Evolutionary conservation across 2,888 invertebrate genomes (phyloP).

Genomic region (Synergus itoensis): DNA sequence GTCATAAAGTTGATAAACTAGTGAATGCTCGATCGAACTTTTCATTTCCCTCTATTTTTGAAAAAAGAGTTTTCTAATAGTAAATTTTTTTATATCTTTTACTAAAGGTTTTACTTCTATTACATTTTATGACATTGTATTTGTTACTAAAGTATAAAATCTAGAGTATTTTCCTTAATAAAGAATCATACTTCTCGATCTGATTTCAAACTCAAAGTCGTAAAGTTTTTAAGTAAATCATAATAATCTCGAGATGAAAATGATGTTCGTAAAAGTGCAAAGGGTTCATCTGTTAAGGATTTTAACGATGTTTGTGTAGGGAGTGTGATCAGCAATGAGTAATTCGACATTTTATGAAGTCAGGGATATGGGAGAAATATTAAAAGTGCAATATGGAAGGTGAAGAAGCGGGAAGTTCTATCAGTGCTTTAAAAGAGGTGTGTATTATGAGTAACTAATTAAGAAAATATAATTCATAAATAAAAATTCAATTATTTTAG

Average conservation of each 20-base stretch:
- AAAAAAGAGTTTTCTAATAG: constrained; percentile 4
- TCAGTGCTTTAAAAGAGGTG: constrained; percentile 14
- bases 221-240: background rate
- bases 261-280: background rate
- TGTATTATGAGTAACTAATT: background rate
- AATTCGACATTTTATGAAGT: background rate
- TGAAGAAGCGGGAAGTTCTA: constrained; percentile 2
- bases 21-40: constrained; percentile 21
- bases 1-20: constrained; percentile 23
- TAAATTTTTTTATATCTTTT: background rate
- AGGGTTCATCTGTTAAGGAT: too few relatives aligned
- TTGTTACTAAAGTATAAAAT: background rate
- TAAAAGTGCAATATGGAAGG: constrained; percentile 4
- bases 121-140: background rate
- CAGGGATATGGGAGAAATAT: background rate
- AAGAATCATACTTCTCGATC: background rate
- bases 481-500: background rate
- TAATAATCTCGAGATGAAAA: background rate
- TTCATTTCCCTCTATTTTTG: constrained; percentile 26
- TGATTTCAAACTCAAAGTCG: background rate
- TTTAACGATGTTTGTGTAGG: background rate
- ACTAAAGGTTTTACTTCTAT: background rate
- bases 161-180: background rate
- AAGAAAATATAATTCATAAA: too few relatives aligned
- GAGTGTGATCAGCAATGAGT: constrained; percentile 16